Percentiles rank a stretch among this genome's conserved stretches.
Evolutionary conservation across 2,113 vertebrate genomes (phyloP).

Genomic region (Brachyistius frenatus): DNA sequence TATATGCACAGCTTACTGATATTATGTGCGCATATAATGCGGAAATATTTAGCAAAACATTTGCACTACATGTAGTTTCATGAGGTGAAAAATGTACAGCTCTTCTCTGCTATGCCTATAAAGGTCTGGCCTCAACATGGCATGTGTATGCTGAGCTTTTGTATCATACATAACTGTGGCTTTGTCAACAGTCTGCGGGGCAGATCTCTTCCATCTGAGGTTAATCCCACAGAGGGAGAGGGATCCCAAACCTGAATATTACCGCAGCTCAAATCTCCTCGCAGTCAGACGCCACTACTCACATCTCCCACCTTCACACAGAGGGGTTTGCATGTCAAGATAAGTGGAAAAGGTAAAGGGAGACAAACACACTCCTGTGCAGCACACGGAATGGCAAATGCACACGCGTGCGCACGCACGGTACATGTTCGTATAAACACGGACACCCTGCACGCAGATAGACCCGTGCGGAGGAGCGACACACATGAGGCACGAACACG

Average conservation of each 20-base stretch:
- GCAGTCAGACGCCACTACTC: constrained; percentile 77
- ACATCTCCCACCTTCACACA: constrained; percentile 79
- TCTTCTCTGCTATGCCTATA: constrained; percentile 35
- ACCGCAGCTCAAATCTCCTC: constrained; percentile 76
- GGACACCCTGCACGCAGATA: constrained; percentile 23
- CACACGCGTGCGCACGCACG: constrained; percentile 35
- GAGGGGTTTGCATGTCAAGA: constrained; percentile 82
- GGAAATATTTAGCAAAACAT: neutral
- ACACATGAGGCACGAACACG: constrained; percentile 46
- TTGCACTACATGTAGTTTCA: constrained; percentile 1
- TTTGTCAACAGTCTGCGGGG: constrained; percentile 75
- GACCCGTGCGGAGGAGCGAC: constrained; percentile 13
- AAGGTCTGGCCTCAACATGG: constrained; percentile 37
- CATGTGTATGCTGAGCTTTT: constrained; percentile 57
- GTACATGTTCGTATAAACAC: constrained; percentile 44
- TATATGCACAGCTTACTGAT: neutral
- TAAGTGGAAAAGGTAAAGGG: constrained; percentile 79
- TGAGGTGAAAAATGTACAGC: constrained; percentile 15
- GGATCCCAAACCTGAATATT: constrained; percentile 81
- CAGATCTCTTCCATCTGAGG: constrained; percentile 79
- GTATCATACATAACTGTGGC: constrained; percentile 73
- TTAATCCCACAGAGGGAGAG: constrained; percentile 80
- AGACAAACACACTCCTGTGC: constrained; percentile 67
- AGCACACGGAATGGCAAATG: constrained; percentile 59
- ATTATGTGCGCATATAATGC: neutral